Evolutionary conservation across 2,888 invertebrate genomes (phyloP).

Genomic region (Bibio marci): DNA sequence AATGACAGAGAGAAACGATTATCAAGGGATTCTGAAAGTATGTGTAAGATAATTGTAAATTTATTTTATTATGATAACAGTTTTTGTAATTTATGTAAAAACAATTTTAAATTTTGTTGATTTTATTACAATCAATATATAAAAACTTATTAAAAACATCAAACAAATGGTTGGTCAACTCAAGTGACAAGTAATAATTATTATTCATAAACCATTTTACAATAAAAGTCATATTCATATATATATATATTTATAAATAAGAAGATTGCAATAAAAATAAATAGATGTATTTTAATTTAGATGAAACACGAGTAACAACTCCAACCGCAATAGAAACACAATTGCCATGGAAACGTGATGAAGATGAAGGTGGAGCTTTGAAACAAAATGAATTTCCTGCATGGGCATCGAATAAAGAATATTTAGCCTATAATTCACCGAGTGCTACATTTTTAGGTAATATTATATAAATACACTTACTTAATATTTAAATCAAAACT

Average conservation of each 20-base stretch:
- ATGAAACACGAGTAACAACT: constrained; percentile 60
- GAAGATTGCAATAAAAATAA: no score
- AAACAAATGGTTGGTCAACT: no score
- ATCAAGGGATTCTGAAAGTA: constrained; percentile 8
- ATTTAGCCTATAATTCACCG: constrained; percentile 78
- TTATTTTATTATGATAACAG: neutral
- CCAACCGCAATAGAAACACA: constrained; percentile 80
- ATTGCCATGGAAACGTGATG: constrained; percentile 81
- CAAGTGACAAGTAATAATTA: no score
- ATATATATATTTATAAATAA: no score
- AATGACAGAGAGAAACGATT: constrained; percentile 4
- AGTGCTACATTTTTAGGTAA: constrained; percentile 82
- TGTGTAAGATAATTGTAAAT: neutral
- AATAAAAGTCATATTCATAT: no score
- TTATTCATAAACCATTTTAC: no score
- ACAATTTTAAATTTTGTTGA: no score
- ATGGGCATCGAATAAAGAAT: constrained; percentile 91
- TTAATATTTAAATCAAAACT: no score
- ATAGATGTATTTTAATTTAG: constrained; percentile 23
- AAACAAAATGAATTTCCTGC: constrained; percentile 82
- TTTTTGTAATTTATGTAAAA: neutral
- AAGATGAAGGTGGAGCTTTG: constrained; percentile 46
- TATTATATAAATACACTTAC: constrained; percentile 7
- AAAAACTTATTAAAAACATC: no score
- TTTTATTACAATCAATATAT: no score